Conservation (phyloP, 2,797 vertebrate species). For the Vespertilio murinus region DNA sequence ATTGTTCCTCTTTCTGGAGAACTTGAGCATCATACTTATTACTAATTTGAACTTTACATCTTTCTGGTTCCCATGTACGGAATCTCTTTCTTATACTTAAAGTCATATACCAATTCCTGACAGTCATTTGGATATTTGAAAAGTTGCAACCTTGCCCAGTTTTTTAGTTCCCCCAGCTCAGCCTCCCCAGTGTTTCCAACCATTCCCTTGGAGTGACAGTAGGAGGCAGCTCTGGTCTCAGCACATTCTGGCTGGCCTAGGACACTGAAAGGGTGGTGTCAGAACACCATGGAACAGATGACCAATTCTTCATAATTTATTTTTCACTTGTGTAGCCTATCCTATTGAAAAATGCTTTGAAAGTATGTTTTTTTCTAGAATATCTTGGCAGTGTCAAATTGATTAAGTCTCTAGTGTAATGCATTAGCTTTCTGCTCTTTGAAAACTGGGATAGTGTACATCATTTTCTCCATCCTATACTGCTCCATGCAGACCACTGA, state of each 20-base stretch:
- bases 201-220: not conserved
- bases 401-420: not conserved
- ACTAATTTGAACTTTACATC: not conserved
- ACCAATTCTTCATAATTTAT: not conserved
- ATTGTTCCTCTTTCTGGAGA: not conserved
- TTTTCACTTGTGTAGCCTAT: not conserved
- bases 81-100: not conserved
- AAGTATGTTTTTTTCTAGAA: not conserved
- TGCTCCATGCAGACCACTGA: not conserved
- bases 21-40: not conserved
- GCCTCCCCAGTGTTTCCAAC: not conserved
- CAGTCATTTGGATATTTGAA: not conserved
- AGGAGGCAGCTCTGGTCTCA: not conserved
- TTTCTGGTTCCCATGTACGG: not conserved
- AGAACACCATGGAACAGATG: not conserved
- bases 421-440: not conserved
- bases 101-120: not conserved
- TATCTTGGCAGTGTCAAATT: not conserved
- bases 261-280: not conserved
- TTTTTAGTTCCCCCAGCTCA: not conserved
- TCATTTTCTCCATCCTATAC: not conserved
- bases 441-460: not conserved
- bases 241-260: not conserved
- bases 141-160: not conserved
- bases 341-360: not conserved